These are phyloP conservation scores for Drosophila diplacantha DNA, from an alignment of 2,888 invertebrate genomes.

Conservation along the genomic window DNA sequence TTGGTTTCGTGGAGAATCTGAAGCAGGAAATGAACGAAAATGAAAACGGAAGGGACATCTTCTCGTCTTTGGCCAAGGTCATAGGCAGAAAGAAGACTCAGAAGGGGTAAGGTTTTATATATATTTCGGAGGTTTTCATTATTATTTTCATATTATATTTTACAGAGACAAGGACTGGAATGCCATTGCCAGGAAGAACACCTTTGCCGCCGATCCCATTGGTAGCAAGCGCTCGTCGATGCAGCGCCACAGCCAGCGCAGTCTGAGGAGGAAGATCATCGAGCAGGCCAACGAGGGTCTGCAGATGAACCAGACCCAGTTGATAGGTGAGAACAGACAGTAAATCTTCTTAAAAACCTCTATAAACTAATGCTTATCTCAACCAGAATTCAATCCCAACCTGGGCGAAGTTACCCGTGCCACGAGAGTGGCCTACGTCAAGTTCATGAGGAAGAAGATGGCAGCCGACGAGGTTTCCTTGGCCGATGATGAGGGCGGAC, in stretches of 20 bases:
- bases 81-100: slow-evolving; percentile 82
- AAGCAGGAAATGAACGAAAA: slow-evolving; percentile 85
- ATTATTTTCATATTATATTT: not conserved
- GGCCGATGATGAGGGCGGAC: slow-evolving; percentile 37
- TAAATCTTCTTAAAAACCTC: not conserved
- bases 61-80: slow-evolving; percentile 89
- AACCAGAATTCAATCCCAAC: slow-evolving; percentile 87
- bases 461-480: slow-evolving; percentile 78
- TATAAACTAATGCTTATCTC: not conserved
- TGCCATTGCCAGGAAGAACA: slow-evolving; percentile 86
- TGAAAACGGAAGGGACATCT: slow-evolving; percentile 87
- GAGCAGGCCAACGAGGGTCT: slow-evolving; percentile 82
- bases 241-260: slow-evolving; percentile 83
- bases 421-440: slow-evolving; percentile 90
- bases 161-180: slow-evolving; percentile 85
- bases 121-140: not conserved
- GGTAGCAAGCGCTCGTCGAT: slow-evolving; percentile 85
- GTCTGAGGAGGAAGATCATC: slow-evolving; percentile 84
- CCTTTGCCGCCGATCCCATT: slow-evolving; percentile 85
- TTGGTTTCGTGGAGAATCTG: slow-evolving; percentile 90
- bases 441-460: slow-evolving; percentile 89
- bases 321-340: slow-evolving; percentile 80
- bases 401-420: slow-evolving; percentile 86
- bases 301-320: slow-evolving; percentile 85
- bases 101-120: slow-evolving; percentile 63